A percentile compares a stretch with the other conserved stretches of the same genome.
phyloP scores from a whole-genome alignment of 2,113 vertebrate species.

The Urocitellus parryii region DNA sequence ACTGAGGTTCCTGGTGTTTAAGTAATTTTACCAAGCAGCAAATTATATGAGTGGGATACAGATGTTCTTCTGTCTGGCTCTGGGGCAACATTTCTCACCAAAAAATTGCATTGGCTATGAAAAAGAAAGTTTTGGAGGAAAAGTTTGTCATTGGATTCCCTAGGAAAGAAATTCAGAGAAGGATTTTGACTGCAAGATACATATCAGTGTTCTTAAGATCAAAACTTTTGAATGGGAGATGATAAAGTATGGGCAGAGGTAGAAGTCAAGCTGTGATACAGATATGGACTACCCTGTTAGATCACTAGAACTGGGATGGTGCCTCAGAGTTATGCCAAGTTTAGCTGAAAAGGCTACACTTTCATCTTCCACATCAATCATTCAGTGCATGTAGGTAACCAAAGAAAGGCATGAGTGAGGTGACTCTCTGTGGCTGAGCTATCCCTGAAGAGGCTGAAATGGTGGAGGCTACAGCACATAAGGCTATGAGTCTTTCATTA shows the following conservation, averaged over 20 bases:
- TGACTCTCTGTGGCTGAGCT: neutral
- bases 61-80: neutral
- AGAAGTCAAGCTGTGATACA: neutral
- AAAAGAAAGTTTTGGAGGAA: neutral
- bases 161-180: neutral
- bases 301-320: neutral
- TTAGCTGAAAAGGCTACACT: neutral
- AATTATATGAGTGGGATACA: neutral
- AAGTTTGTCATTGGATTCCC: neutral
- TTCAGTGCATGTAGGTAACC: neutral
- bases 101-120: neutral
- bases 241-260: neutral
- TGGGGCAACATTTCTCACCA: neutral
- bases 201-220: neutral
- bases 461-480: rapidly evolving
- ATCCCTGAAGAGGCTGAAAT: neutral
- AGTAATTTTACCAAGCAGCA: neutral
- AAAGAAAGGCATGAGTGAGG: neutral
- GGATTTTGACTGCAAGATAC: neutral
- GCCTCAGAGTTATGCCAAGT: neutral
- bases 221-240: neutral
- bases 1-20: neutral
- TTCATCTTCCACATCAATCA: neutral
- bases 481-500: neutral
- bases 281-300: no score